Base-by-base conservation (phyloP, 92 coral and sea anemone species). In the Umimayanthus kanabou region DNA sequence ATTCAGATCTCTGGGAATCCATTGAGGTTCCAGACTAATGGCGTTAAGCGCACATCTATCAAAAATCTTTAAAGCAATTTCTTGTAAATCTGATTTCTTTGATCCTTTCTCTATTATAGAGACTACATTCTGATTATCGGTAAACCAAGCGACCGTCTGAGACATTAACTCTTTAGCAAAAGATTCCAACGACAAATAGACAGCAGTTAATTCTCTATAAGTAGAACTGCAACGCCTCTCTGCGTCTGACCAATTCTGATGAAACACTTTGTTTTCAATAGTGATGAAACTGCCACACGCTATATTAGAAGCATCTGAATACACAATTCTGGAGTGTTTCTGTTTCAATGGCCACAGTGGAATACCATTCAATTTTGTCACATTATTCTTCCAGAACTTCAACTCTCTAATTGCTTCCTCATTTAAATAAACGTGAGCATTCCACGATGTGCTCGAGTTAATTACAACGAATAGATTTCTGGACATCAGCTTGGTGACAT, bases 401-500 rank as follows among this genome's bases (percentile, higher is more conserved):
- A 80, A 49, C 39, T 92, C 90, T 5, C 37, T 20, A 26, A 92
- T 25, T 61, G 64, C 76, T 13, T 76, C 82, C 1, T 79, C 40
- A 1, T 82, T 79, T 20, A 90, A 84, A 39, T 26, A 18, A 55
- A 88, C 87, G 11, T 15, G 16, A 75, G 45, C 82, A 33, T 80
- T 70, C 93, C 95, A 90, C 2, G 87, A 72, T 65, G 70, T 50
- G 33, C 85, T 57, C 33, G 91, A 88, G 49, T 88, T 88, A 22
- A 88, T 78, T 22, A 81, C 69, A 45, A 50, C 65, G 22, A 43
- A 90, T 29, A 90, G 28, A 29, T 90, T 74, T 86, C 93, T 88
- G 9, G 92, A 88, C 95, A 93, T 89, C 80, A 92, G 69, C 50
- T 85, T 90, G 3, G 94, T 57, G 28, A 90, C 90, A n/a, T 76